Conservation (phyloP, 2,888 invertebrate genomes). For the Ferrisia virgata region DNA sequence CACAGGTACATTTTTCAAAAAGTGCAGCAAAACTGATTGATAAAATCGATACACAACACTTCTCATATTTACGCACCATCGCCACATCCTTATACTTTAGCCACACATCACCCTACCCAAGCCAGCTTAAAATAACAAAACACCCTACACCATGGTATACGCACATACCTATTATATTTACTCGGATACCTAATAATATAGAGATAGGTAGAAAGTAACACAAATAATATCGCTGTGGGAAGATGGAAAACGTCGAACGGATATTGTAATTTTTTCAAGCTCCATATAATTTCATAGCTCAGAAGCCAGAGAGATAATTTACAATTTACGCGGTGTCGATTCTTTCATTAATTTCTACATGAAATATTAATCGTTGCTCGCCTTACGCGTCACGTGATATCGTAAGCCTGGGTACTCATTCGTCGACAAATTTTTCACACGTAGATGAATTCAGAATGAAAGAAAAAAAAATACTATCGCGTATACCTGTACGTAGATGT, state of each 20-base stretch:
- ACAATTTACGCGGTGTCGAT: constrained; percentile 21
- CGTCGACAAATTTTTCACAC: constrained; percentile 1
- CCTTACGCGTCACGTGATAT: not conserved
- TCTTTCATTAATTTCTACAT: constrained; percentile 11
- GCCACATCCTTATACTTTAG: no score
- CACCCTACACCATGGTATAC: no score
- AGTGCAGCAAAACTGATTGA: no score
- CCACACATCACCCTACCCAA: no score
- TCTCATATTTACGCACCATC: no score
- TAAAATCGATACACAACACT: no score
- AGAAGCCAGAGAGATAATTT: not conserved
- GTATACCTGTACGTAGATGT: not conserved
- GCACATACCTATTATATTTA: no score
- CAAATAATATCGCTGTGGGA: not conserved
- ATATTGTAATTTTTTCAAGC: constrained; percentile 12
- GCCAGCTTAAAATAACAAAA: no score
- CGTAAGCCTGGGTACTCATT: not conserved
- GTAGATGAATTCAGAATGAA: not conserved
- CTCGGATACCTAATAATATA: not conserved
- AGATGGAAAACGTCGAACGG: not conserved
- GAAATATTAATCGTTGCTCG: not conserved
- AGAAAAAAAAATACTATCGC: not conserved
- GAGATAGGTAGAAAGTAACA: not conserved
- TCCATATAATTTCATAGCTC: constrained; percentile 7
- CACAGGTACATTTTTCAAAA: no score